Percentiles rank a stretch among this genome's conserved stretches.
Evolutionary conservation across 2,888 invertebrate genomes (phyloP).

Genomic region (Parelbella ahira): DNA sequence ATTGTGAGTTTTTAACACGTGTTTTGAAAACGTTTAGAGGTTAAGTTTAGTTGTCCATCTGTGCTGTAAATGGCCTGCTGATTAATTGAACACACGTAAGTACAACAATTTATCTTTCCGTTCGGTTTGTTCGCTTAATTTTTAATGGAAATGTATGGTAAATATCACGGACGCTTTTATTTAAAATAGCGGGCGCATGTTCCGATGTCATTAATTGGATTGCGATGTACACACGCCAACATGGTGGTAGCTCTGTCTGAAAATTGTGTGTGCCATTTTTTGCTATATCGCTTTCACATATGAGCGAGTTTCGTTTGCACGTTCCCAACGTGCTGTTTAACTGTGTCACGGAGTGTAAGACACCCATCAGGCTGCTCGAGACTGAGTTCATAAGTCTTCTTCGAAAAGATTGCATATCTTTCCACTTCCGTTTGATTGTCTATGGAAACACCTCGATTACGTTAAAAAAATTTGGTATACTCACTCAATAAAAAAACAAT

Average conservation of each 20-base stretch:
- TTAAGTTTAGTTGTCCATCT: slow-evolving; percentile 14
- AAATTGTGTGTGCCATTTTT: slow-evolving; percentile 19
- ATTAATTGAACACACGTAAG: slow-evolving; percentile 12
- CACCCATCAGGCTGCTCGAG: slow-evolving; percentile 14
- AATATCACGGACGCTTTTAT: slow-evolving; percentile 4
- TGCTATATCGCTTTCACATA: slow-evolving; percentile 13
- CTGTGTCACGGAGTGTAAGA: slow-evolving; percentile 23
- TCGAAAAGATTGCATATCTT: too few relatives aligned
- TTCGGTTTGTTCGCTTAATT: slow-evolving; percentile 5
- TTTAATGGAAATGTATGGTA: slow-evolving; percentile 3
- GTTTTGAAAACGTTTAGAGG: slow-evolving; percentile 16
- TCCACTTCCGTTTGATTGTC: too few relatives aligned
- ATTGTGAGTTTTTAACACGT: slow-evolving; percentile 8
- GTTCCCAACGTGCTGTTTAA: slow-evolving; percentile 7
- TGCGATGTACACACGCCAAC: slow-evolving; percentile 23
- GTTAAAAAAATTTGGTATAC: too few relatives aligned
- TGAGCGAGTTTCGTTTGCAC: slow-evolving; percentile 15
- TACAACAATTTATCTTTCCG: slow-evolving; percentile 8
- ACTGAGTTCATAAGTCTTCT: slow-evolving; percentile 16
- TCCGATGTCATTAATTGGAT: slow-evolving; percentile 23
- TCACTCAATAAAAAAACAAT: too few relatives aligned
- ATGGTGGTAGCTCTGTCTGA: slow-evolving; percentile 15
- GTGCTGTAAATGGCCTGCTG: slow-evolving; percentile 9
- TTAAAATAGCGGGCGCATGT: slow-evolving; percentile 16
- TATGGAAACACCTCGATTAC: too few relatives aligned